phyloP scores from a whole-genome alignment of 2,113 vertebrate genomes.

The Notarius quadriscutis region DNA sequence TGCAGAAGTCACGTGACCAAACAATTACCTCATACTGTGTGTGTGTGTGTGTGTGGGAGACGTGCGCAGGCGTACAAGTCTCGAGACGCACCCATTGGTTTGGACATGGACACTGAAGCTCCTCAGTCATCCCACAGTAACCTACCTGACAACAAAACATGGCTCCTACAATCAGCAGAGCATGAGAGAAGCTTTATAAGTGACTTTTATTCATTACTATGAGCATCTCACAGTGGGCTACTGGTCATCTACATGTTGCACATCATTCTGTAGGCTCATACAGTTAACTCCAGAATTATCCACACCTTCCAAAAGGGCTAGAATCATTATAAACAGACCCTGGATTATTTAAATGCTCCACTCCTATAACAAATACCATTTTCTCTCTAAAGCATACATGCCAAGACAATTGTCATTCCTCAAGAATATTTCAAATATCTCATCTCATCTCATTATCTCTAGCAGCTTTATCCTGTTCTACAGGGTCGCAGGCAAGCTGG shows the following conservation, averaged over 20 bases:
- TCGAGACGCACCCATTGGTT: constrained; percentile 46
- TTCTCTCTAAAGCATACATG: not conserved
- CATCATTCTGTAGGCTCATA: not conserved
- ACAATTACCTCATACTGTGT: constrained; percentile 77
- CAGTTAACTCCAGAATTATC: not conserved
- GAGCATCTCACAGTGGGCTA: not conserved
- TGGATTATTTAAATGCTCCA: not conserved
- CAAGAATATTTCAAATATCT: not conserved
- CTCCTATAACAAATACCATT: not conserved
- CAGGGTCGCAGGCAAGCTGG: no score
- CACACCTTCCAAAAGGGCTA: not conserved
- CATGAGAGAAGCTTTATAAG: not conserved
- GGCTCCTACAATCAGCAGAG: not conserved
- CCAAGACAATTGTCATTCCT: not conserved
- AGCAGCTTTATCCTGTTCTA: no score
- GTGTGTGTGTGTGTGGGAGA: constrained; percentile 34
- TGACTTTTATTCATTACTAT: not conserved
- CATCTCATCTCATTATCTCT: no score
- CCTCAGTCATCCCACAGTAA: not conserved
- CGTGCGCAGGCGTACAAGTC: constrained; percentile 42
- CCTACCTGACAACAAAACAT: not conserved
- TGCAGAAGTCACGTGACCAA: constrained; percentile 79
- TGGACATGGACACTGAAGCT: constrained; percentile 30
- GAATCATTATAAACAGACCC: not conserved
- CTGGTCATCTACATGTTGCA: constrained; percentile 37